Evolutionary conservation across 2,113 vertebrate genomes (phyloP), one percentile per base, ranked within the genome.

Genomic region (Coturnix japonica): DNA sequence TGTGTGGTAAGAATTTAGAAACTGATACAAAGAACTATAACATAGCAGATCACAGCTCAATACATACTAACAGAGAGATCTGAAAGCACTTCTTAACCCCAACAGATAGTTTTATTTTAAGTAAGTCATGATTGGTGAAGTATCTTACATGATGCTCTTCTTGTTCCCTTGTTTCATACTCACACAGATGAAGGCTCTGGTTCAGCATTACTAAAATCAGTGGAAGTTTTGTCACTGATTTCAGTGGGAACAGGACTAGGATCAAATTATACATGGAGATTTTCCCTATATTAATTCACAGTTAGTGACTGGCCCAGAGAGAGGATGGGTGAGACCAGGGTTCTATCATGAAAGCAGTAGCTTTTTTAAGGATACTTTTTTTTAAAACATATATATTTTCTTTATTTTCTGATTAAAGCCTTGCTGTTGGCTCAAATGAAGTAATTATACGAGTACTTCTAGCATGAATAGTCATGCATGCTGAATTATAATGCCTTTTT

Each of bases 361-460:
- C 1, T 71, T 89, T 94, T 92, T 60, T 10, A 82, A 87, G 37
- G 37, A 1, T 6, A 46, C 1, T 60, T 35, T 53, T 4, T 7
- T 63, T 23, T 21, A 71, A n/a, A n/a, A 37, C 37, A 37, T 37
- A 37, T 37, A 37, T 37, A 37, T 61, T 46, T 54, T 14, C n/a
- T 33, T 61, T 67, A 61, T 66, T 59, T 66, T 5, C n/a, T 39
- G 35, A 79, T 76, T 66, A 46, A 93, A 77, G 56, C 31, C 13
- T 87, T 76, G 13, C 20, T 91, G 49, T 90, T 87, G 74, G 37
- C 28, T 89, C 74, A 89, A 91, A 73, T 46, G 11, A 79, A 77
- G 31, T 80, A 76, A 92, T 91, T 87, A 73, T 35, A 51, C 43
- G 54, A 85, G 31, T 37, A 79, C 75, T 94, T 90, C 78, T 74